Conservation (phyloP, 1,140 invertebrate species). For the Aphelinus certus region DNA sequence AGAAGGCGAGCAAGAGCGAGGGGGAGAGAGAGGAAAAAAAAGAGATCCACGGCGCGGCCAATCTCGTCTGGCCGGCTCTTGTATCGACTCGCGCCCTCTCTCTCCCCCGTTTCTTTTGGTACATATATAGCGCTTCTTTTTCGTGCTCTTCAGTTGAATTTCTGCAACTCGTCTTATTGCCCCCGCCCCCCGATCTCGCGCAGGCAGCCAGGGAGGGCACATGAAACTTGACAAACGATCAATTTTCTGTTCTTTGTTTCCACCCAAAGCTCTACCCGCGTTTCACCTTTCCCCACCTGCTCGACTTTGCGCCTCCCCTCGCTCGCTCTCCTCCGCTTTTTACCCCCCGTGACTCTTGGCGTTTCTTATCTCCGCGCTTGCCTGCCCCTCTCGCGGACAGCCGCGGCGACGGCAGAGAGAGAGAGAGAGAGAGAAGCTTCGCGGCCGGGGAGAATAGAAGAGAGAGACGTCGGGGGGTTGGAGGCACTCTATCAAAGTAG, state of each 20-base stretch:
- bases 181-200: conserved; percentile 35
- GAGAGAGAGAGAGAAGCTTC: conserved; percentile 30
- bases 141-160: conserved; percentile 44
- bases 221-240: conserved; percentile 65
- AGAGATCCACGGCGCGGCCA: conserved; percentile 39
- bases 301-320: conserved; percentile 4
- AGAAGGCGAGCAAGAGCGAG: neutral
- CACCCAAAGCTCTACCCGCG: conserved; percentile 52
- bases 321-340: conserved; percentile 28
- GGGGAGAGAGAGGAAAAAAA: conserved; percentile 11
- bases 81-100: conserved; percentile 45
- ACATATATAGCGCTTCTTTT: conserved; percentile 27
- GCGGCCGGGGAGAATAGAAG: conserved; percentile 53
- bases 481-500: conserved; percentile 65
- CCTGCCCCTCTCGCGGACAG: neutral
- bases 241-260: conserved; percentile 64
- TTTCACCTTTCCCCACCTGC: conserved; percentile 42
- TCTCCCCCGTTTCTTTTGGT: neutral
- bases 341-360: conserved; percentile 20
- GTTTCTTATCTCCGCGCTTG: neutral
- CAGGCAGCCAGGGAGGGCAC: conserved; percentile 48
- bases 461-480: conserved; percentile 19
- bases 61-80: conserved; percentile 51
- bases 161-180: conserved; percentile 53
- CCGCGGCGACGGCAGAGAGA: neutral